A percentile compares a stretch with the other conserved stretches of the same genome.
Evolutionary conservation across 2,113 vertebrate genomes (phyloP).

Genomic region (Odontesthes bonariensis): DNA sequence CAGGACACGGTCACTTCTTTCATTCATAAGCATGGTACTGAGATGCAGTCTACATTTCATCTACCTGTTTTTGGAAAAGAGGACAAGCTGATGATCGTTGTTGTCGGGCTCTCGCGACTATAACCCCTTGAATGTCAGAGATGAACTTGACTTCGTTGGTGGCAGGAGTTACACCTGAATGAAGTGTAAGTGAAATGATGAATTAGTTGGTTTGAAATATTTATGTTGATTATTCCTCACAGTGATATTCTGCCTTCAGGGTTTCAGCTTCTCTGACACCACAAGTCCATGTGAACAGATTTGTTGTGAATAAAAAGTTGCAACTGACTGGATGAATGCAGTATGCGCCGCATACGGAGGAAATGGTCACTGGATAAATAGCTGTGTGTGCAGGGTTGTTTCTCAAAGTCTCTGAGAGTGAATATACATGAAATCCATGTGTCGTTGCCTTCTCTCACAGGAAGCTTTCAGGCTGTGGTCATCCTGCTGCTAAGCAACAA

Average conservation of each 20-base stretch:
- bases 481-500: constrained; percentile 62
- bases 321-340: not conserved
- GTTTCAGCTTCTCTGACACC: not conserved
- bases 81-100: not conserved
- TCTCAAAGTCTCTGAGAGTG: constrained; percentile 2
- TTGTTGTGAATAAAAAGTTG: not conserved
- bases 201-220: not conserved
- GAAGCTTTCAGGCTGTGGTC: constrained; percentile 19
- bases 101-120: not conserved
- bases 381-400: not conserved
- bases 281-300: not conserved
- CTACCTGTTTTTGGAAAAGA: not conserved
- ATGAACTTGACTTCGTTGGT: not conserved
- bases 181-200: not conserved
- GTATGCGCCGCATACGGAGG: not conserved
- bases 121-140: not conserved
- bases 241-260: not conserved
- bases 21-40: not conserved
- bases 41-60: not conserved
- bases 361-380: not conserved
- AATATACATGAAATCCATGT: constrained; percentile 4
- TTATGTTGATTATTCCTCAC: too few relatives aligned
- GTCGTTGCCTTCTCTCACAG: constrained; percentile 2
- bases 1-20: not conserved
- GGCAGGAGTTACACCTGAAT: not conserved